Evolutionary conservation across 2,797 vertebrate genomes (phyloP).

Genomic region (Sebastes elongatus): DNA sequence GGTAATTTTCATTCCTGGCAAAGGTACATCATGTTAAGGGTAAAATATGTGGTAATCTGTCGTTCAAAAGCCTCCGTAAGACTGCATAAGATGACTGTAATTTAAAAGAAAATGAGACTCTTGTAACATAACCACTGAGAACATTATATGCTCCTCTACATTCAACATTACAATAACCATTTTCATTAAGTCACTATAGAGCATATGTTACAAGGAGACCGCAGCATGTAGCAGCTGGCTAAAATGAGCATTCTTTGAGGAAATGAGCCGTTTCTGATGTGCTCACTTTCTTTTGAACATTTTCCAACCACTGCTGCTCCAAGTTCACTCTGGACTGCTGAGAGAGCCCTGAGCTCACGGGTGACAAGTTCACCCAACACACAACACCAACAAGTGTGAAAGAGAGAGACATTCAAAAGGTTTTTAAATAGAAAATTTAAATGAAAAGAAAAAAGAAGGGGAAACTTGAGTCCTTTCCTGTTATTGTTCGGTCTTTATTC

Average conservation of each 20-base stretch:
- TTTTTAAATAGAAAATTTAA: constrained; percentile 40
- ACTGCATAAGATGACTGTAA: background rate
- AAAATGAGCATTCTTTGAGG: constrained; percentile 9
- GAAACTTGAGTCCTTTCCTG: constrained; percentile 43
- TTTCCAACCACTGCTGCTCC: constrained; percentile 3
- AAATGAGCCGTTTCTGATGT: constrained; percentile 30
- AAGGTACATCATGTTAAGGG: background rate
- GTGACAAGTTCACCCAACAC: constrained; percentile 34
- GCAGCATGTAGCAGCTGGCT: constrained; percentile 9
- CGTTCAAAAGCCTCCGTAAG: background rate
- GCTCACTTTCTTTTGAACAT: constrained; percentile 20
- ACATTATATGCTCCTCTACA: background rate
- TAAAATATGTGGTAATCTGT: background rate
- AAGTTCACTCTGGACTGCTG: constrained; percentile 11
- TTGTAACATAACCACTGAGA: background rate
- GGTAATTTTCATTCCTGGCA: background rate
- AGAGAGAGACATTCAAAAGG: background rate
- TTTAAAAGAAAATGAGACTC: background rate
- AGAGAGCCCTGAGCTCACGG: background rate
- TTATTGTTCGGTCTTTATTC: constrained; percentile 56
- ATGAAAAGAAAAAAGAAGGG: constrained; percentile 33
- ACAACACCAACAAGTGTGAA: constrained; percentile 16
- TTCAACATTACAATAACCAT: background rate
- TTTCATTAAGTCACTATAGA: background rate
- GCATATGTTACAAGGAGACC: background rate